Evolutionary conservation across 1,140 invertebrate species (phyloP), one percentile per base, ranked within the genome.

Genomic region (Apis laboriosa): DNA sequence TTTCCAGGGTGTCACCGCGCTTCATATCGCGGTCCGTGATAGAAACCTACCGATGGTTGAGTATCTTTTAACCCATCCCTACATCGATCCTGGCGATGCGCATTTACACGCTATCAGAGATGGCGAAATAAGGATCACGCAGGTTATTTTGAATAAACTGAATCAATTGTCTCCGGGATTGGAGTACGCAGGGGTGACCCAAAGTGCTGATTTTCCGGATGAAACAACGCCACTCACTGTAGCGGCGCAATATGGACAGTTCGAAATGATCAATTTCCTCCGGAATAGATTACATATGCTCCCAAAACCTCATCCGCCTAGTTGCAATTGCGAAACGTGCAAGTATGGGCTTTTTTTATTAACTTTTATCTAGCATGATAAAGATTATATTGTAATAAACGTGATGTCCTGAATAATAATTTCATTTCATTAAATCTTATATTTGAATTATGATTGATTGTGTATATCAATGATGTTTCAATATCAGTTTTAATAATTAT

Each of bases 161-260:
- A 91, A 92, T 56, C 90, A 93, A 74, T 91, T 92, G 34, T 91
- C 93, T 0, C 93, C 94, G 0, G 93, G 93, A 28, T 87, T 95
- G 64, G 95, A 96, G 80, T 95, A 91, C 79, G 93, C 92, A 21
- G 95, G 95, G 2, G 92, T 93, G 3, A 94, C 94, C 49, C 81
- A 84, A 0, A 95, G 95, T 60, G 89, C 95, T 0, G 95, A 96
- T 75, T 97, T 97, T 92, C 96, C 96, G 0, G 95, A 95, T 19
- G 95, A 97, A 85, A 95, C 97, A 9, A 97, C 96, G 0, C 97
- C 97, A 0, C 93, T 97, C 21, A 95, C 96, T 63, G 92, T 97
- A 4, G 97, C 97, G 3, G 96, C 96, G 13, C 96, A 97, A 84
- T 94, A 94, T 56, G 96, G 97, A 55, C 96, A 97, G 87, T 96